Base-by-base conservation (phyloP, 2,797 vertebrate species). In the Tiaroga cobitis region DNA sequence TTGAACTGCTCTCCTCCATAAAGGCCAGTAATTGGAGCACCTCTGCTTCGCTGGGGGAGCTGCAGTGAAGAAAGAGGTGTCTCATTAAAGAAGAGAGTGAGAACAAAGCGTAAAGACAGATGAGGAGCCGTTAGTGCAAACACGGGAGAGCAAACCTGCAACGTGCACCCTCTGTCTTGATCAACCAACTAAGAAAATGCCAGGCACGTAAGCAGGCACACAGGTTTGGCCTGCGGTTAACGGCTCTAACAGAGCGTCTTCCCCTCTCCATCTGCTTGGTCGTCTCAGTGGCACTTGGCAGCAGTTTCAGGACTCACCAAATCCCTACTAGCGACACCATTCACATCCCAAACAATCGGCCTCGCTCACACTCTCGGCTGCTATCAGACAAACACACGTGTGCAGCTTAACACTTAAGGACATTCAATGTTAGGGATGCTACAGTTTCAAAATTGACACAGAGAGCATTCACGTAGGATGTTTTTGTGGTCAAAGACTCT, bases 181-280 rank as follows among this genome's bases (percentile, higher is more conserved):
- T 84, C 83, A 73, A 73, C 19, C 83, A n/a, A 24, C 54, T 72
- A 63, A 72, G 3, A 84, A 80, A 85, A 85, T 85, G 51, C 54
- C 76, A 79, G 39, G 46, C 82, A 83, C 82, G 51, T 67, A 32
- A 19, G 41, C 77, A 80, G n/a, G 5, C 13, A 74, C 70, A 46
- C 34, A 5, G 6, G 74, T 79, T 84, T 84, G 68, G 82, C 75
- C 39, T 76, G 54, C 18, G 32, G 75, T 79, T 89, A 87, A 78
- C 80, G 74, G 67, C 82, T 86, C 72, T 68, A 80, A 73, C 88
- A 37, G 51, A 29, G 79, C 54, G 2, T 75, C 79, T 68, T 83
- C 82, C 80, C 82, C 74, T 83, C 84, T 87, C 87, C 87, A 87
- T 91, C 88, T 87, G 83, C 26, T 78, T 80, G 29, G 51, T 51